Conservation (phyloP, 2,113 vertebrate species). For the Salminus brasiliensis region DNA sequence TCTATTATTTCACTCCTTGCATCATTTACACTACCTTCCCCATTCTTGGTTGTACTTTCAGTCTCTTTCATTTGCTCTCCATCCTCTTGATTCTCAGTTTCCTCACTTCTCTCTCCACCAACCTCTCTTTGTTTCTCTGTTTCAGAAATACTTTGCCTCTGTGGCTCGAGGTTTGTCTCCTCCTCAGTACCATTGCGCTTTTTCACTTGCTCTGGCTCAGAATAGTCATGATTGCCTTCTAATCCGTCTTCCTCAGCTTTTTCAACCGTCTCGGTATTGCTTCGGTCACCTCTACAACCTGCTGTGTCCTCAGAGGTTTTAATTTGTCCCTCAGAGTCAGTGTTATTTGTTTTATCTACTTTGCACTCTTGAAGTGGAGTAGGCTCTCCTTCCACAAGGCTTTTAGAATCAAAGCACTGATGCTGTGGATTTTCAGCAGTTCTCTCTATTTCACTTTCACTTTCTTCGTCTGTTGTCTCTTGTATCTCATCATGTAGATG, state of each 20-base stretch:
- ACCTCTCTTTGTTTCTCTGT: not conserved
- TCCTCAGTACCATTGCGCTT: not conserved
- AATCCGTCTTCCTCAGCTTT: conserved; percentile 10
- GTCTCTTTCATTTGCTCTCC: not conserved
- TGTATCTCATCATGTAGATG: not conserved
- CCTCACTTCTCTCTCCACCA: not conserved
- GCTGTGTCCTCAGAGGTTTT: not conserved
- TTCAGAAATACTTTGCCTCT: not conserved
- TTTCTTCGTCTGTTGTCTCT: not conserved
- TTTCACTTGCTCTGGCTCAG: not conserved
- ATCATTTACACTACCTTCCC: conserved; percentile 4
- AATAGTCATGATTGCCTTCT: not conserved
- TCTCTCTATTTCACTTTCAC: not conserved
- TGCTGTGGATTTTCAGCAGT: not conserved
- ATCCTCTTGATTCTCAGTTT: not conserved
- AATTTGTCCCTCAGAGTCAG: not conserved
- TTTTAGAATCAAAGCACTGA: not conserved
- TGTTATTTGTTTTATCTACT: not conserved
- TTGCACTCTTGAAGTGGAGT: not conserved
- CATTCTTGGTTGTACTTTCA: not conserved
- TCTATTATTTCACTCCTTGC: not conserved
- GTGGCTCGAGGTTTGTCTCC: not conserved
- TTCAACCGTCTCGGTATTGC: not conserved
- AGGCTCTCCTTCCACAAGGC: not conserved
- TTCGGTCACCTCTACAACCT: not conserved